phyloP scores from a whole-genome alignment of 2,888 invertebrate genomes.

The Mesorhabditis spiculigera region DNA sequence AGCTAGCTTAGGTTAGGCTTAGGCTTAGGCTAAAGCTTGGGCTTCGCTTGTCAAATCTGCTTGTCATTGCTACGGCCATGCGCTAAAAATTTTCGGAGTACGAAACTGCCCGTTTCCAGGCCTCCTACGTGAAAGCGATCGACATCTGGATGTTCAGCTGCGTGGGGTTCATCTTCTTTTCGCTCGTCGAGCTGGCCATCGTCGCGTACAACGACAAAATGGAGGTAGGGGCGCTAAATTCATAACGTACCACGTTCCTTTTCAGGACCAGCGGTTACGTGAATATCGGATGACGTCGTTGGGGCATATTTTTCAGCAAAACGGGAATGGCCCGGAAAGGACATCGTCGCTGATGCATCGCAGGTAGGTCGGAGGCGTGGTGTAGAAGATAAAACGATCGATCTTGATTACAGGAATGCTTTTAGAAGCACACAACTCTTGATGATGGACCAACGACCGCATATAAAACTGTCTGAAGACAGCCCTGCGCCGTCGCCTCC shows the following conservation, averaged over 20 bases:
- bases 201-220: constrained; percentile 57
- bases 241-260: not conserved
- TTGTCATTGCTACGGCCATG: no score
- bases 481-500: not conserved
- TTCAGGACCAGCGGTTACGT: not conserved
- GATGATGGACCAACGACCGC: constrained; percentile 6
- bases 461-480: not conserved
- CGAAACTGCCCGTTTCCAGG: constrained; percentile 20
- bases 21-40: no score
- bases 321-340: constrained; percentile 4
- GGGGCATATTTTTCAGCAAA: constrained; percentile 2
- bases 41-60: no score
- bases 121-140: constrained; percentile 56
- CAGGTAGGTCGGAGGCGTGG: not conserved
- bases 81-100: no score
- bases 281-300: not conserved
- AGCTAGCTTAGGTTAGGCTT: no score
- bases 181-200: constrained; percentile 52
- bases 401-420: not conserved
- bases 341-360: not conserved
- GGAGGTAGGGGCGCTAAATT: constrained; percentile 34
- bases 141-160: constrained; percentile 45
- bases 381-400: not conserved
- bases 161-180: constrained; percentile 44
- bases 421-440: not conserved